Percentiles rank a stretch among this genome's conserved stretches.
Evolutionary conservation across 2,797 vertebrate genomes (phyloP).

Genomic region (Malacoraja senta): DNA sequence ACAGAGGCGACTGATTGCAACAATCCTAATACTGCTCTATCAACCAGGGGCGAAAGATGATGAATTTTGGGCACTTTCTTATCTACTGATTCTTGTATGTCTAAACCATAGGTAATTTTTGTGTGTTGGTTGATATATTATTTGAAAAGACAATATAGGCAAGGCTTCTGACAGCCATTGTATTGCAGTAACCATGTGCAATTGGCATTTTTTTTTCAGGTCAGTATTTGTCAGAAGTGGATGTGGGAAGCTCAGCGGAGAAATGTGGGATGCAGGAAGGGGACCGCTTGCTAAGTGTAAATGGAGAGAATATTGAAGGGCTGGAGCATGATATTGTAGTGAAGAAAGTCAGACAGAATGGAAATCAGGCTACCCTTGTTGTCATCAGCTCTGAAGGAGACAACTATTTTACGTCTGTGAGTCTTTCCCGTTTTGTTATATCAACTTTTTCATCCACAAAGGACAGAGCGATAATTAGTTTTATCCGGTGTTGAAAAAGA

Average conservation of each 20-base stretch:
- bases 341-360: constrained; percentile 61
- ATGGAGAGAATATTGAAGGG: constrained; percentile 69
- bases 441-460: background rate
- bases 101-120: background rate
- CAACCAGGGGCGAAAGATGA: background rate
- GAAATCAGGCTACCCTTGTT: constrained; percentile 61
- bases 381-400: constrained; percentile 66
- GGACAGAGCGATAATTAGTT: background rate
- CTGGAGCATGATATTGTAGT: constrained; percentile 74
- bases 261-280: constrained; percentile 77
- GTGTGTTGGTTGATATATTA: background rate
- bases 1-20: background rate
- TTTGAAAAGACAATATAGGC: background rate
- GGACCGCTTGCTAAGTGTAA: constrained; percentile 79
- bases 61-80: background rate
- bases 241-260: constrained; percentile 74
- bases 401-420: constrained; percentile 71
- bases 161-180: background rate
- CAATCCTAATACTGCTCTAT: background rate
- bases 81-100: background rate
- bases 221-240: constrained; percentile 79
- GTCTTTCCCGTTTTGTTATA: background rate
- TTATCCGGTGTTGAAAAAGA: background rate
- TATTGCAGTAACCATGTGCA: background rate
- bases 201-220: constrained; percentile 50